Base-by-base conservation (phyloP, 2,888 invertebrate genomes). In the Dolichomitus sp. region DNA sequence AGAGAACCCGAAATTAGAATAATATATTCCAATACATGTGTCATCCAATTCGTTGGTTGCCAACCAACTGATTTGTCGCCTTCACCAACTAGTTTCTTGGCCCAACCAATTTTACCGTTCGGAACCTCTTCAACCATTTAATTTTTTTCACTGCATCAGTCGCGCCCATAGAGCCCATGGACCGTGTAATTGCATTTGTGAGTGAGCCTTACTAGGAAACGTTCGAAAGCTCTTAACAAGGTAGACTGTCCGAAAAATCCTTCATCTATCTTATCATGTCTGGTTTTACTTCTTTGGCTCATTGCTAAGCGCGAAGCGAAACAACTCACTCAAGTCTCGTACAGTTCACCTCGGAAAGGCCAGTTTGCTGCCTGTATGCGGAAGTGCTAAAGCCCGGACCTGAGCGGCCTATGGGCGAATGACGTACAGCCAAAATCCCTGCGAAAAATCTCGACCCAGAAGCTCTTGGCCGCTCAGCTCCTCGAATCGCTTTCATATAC, bases 341-440 rank as follows among this genome's bases (percentile, higher is more conserved):
- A 12, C 14, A 50, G 45, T 48, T 30, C 11, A 50, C 50, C n/a
- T 27, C 30, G 48, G 30, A 50, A 30, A n/a, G 45, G 17, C 48
- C 30, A 66, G 48, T 50, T 23, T 73, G 33, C 73, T 19, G 33
- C 57, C 2, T 45, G 48, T 50, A 52, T 23, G 33, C 52, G 63
- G 52, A 65, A 74, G 50, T 52, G 19, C 27, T 27, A 52, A 63
- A 74, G 52, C 23, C 63, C 23, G 12, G 23, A 27, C 17, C 50
- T 50, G 66, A 59, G 48, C 52, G 42, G 27, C 52, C 17, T 23
- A 52, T 30, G n/a, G 52, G 4, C 11, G 52, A 74, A 65, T 52
- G 74, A 52, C 52, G 37, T 52, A 74, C 23, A 63, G 40, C 63
- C 63, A 17, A 65, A 74, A 74, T 74, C 52, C 63, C 52, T 17